These are phyloP conservation scores for Oreochromis niloticus DNA, from an alignment of 2,113 vertebrate genomes.

Conservation along the genomic window DNA sequence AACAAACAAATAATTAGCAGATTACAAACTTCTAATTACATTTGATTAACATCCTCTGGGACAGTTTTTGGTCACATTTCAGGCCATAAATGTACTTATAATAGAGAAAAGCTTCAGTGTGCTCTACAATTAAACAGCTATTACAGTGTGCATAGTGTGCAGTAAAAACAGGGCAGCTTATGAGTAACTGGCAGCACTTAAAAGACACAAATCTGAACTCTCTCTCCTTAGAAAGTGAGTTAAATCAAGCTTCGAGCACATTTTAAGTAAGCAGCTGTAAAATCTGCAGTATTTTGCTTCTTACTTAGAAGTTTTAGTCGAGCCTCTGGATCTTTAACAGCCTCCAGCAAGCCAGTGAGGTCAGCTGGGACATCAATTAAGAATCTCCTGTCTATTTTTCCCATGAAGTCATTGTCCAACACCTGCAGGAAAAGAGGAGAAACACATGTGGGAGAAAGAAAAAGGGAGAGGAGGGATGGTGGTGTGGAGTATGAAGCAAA, in stretches of 20 bases:
- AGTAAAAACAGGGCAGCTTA: neutral
- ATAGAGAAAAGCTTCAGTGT: neutral
- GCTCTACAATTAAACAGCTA: neutral
- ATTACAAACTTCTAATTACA: neutral
- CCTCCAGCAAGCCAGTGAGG: constrained; percentile 64
- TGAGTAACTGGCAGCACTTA: neutral
- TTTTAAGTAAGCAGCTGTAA: neutral
- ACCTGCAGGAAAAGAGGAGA: constrained; percentile 42
- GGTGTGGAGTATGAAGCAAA: neutral
- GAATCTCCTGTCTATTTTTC: constrained; percentile 59
- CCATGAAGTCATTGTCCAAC: constrained; percentile 58
- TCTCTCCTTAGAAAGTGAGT: neutral
- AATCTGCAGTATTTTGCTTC: neutral
- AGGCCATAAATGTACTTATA: neutral
- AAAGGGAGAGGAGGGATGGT: neutral
- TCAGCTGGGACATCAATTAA: constrained; percentile 56
- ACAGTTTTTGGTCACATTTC: neutral
- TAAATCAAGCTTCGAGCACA: neutral
- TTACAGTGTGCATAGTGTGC: neutral
- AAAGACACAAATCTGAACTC: neutral
- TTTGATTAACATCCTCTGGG: neutral
- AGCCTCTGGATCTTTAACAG: constrained; percentile 63
- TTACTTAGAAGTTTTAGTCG: constrained; percentile 67
- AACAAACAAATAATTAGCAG: neutral
- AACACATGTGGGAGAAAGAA: neutral